Percentiles rank a stretch among this genome's conserved stretches.
Conservation (phyloP, 2,888 invertebrate genomes). For the Furcula furcula region DNA sequence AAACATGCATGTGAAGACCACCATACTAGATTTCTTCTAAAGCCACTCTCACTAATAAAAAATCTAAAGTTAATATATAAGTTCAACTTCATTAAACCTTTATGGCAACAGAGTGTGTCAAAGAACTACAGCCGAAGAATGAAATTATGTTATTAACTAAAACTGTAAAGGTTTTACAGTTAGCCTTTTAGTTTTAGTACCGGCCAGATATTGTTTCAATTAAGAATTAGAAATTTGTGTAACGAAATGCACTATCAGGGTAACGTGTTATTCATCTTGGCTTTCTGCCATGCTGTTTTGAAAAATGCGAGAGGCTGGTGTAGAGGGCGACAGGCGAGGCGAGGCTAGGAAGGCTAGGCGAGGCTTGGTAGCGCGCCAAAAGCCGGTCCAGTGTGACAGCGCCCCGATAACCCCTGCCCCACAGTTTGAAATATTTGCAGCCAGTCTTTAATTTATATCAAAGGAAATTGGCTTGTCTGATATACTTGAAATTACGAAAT, state of each 20-base stretch:
- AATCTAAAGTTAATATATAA: too few relatives aligned
- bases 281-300: conserved; percentile 66
- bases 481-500: conserved; percentile 6
- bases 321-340: conserved; percentile 27
- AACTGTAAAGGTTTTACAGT: too few relatives aligned
- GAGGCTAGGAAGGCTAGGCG: conserved; percentile 5
- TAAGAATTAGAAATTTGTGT: too few relatives aligned
- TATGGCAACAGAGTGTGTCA: too few relatives aligned
- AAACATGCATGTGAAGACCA: too few relatives aligned
- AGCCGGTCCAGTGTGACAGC: conserved; percentile 45
- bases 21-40: too few relatives aligned
- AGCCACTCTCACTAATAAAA: too few relatives aligned
- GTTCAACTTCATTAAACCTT: too few relatives aligned
- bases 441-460: conserved; percentile 30
- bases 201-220: too few relatives aligned
- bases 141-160: too few relatives aligned
- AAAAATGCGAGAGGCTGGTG: conserved; percentile 59
- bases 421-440: conserved; percentile 32
- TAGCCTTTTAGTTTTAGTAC: too few relatives aligned
- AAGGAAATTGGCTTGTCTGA: conserved; percentile 29
- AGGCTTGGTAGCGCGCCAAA: conserved; percentile 60
- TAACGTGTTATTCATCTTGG: conserved; percentile 61
- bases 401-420: conserved; percentile 29
- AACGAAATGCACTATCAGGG: conserved; percentile 54
- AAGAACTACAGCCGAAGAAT: too few relatives aligned